Conservation (phyloP, 2,888 invertebrate species). For the Drosophila barbarae region DNA sequence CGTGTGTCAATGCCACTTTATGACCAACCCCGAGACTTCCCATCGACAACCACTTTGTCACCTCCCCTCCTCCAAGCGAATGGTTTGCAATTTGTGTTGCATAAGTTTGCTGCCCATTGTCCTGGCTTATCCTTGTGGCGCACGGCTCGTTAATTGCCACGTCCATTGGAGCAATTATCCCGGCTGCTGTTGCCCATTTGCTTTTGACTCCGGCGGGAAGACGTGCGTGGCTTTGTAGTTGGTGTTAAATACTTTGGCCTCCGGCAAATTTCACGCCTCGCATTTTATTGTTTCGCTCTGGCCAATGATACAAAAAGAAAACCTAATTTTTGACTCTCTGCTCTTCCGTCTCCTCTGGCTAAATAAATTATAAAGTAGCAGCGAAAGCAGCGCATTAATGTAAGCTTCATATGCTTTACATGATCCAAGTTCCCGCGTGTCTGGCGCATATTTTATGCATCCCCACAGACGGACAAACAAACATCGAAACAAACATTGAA, state of each 20-base stretch:
- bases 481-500: slow-evolving; percentile 12
- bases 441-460: slow-evolving; percentile 55
- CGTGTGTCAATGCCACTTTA: slow-evolving; percentile 17
- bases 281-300: slow-evolving; percentile 53
- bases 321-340: slow-evolving; percentile 25
- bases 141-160: slow-evolving; percentile 42
- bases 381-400: slow-evolving; percentile 32
- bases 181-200: slow-evolving; percentile 32
- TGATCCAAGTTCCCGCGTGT: slow-evolving; percentile 27
- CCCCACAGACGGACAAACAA: slow-evolving; percentile 17
- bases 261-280: slow-evolving; percentile 64
- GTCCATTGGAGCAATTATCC: slow-evolving; percentile 41
- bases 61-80: not conserved
- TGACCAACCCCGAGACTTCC: not conserved
- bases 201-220: slow-evolving; percentile 50
- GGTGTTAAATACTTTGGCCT: slow-evolving; percentile 59
- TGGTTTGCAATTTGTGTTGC: slow-evolving; percentile 38
- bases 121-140: slow-evolving; percentile 23
- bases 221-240: slow-evolving; percentile 48
- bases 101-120: slow-evolving; percentile 37
- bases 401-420: slow-evolving; percentile 53
- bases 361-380: slow-evolving; percentile 56
- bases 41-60: slow-evolving; percentile 1
- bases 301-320: slow-evolving; percentile 19
- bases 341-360: not conserved